Evolutionary conservation across 2,888 invertebrate genomes (phyloP), one percentile per base, ranked within the genome.

Genomic region (Teleiodes luculella): DNA sequence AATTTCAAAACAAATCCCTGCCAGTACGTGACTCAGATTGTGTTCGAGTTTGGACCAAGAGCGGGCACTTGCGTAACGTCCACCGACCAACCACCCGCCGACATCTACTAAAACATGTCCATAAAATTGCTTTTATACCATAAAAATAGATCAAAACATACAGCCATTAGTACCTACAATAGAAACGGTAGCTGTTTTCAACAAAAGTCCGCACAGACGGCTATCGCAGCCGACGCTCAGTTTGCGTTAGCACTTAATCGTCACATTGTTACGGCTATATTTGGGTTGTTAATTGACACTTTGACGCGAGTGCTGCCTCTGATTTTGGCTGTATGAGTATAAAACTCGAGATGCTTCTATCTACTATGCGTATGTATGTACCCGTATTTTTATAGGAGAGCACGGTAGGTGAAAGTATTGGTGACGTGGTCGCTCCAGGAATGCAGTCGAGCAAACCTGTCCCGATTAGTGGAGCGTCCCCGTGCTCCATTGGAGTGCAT

Each of bases 1-100:
- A 85, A 83, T 88, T 88, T 87, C 87, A 86, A 86, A 88, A 88
- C 88, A 87, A 88, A 86, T 86, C 86, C 81, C 81, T 76, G 72
- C 79, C 73, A 74, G 80, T 84, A 84, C 86, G 85, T 88, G 87
- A 88, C 83, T 88, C 87, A 88, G 83, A 83, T 85, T 82, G 78
- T 85, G 50, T 50, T 50, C 48, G 51, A 45, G 52, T 53, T 53
- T 53, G 49, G 51, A 45, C 13, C 54, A 52, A 55, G 52, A 41
- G 8, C 43, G 43, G 43, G 48, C 49, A 48, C 52, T 56, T 56
- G 52, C 56, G 56, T 53, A 56, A 56, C 53, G 33, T 28, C 18
- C 49, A 54, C 39, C 28, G 6, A 16, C 7, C 37, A 11, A 18
- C 11, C 36, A 36, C 18, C 20, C 31, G 16, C 31, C 10, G 13